Conservation (phyloP, 2,797 vertebrate species). For the Intellagama lesueurii region DNA sequence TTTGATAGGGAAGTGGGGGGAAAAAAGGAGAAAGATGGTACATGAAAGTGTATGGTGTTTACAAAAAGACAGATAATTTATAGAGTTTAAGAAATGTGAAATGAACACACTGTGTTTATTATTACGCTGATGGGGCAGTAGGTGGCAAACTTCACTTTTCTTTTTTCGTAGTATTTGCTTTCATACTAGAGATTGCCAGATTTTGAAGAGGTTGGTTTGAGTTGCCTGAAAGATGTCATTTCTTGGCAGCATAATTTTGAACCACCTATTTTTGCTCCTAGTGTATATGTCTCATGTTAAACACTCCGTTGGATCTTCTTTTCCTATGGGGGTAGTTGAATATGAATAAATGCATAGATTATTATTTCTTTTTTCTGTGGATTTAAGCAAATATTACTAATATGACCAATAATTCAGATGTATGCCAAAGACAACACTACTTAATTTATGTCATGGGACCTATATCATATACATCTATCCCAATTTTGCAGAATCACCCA, state of each 20-base stretch:
- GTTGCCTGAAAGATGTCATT: slow-evolving; percentile 73
- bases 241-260: slow-evolving; percentile 63
- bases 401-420: slow-evolving; percentile 56
- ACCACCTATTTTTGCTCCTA: slow-evolving; percentile 59
- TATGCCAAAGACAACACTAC: slow-evolving; percentile 21
- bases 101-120: slow-evolving; percentile 42
- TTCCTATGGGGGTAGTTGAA: slow-evolving; percentile 31
- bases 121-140: slow-evolving; percentile 79
- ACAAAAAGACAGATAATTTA: slow-evolving; percentile 22
- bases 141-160: slow-evolving; percentile 84
- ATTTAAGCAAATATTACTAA: slow-evolving; percentile 57
- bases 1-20: not conserved
- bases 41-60: not conserved
- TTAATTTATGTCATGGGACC: slow-evolving; percentile 31
- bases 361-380: slow-evolving; percentile 52
- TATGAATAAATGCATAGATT: slow-evolving; percentile 55
- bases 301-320: slow-evolving; percentile 29
- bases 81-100: slow-evolving; percentile 9
- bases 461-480: slow-evolving; percentile 2
- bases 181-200: slow-evolving; percentile 59
- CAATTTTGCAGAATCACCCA: not conserved
- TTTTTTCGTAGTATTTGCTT: slow-evolving; percentile 69
- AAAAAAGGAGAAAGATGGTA: not conserved
- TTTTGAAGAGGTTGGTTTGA: slow-evolving; percentile 68
- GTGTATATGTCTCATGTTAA: slow-evolving; percentile 54